phyloP scores from a whole-genome alignment of 2,888 invertebrate genomes.

The Hypselothyrea guttata region DNA sequence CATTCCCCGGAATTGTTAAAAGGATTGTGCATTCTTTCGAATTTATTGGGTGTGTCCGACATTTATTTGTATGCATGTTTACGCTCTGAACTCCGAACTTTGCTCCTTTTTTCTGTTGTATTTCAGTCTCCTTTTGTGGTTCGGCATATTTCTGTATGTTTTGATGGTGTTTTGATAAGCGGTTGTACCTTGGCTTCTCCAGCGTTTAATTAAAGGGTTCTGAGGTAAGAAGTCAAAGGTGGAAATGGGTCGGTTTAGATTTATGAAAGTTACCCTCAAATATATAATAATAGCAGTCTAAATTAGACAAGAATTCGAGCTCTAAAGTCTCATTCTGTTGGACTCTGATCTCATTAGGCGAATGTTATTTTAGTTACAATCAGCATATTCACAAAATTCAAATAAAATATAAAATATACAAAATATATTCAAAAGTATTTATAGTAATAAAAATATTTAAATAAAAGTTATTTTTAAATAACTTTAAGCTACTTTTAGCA shows the following conservation, averaged over 20 bases:
- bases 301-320: no score
- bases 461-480: no score
- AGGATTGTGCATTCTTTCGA: slow-evolving; percentile 70
- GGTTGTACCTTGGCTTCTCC: slow-evolving; percentile 37
- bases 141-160: slow-evolving; percentile 41
- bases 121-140: slow-evolving; percentile 7
- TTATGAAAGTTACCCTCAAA: background rate
- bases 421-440: no score
- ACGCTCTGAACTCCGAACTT: background rate
- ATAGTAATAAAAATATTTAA: no score
- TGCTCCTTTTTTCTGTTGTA: slow-evolving; percentile 13
- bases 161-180: slow-evolving; percentile 70
- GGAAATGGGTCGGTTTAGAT: background rate
- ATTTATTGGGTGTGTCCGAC: slow-evolving; percentile 76
- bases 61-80: slow-evolving; percentile 51
- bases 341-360: no score
- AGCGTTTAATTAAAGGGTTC: slow-evolving; percentile 56
- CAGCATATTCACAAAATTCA: no score
- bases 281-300: no score
- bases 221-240: background rate
- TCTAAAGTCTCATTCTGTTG: no score
- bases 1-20: slow-evolving; percentile 51
- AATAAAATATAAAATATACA: no score
- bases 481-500: no score
- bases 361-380: no score